phyloP scores from a whole-genome alignment of 2,888 invertebrate genomes.

The Drosophila pseudotalamancana region DNA sequence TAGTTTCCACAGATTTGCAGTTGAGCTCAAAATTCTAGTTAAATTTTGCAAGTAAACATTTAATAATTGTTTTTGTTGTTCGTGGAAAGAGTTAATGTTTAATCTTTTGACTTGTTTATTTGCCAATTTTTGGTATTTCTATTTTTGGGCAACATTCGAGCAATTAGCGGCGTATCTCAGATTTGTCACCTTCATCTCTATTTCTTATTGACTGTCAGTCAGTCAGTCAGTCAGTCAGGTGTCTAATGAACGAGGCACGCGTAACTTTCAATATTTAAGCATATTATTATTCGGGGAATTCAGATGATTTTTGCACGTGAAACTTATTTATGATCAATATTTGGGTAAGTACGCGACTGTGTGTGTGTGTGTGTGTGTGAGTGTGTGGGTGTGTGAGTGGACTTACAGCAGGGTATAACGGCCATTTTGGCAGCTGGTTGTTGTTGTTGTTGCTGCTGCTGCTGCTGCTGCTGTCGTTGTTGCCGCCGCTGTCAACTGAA shows the following conservation, averaged over 20 bases:
- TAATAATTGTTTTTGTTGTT: no score
- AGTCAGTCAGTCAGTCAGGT: not conserved
- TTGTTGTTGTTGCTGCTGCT: slow-evolving; percentile 10
- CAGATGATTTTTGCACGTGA: slow-evolving; percentile 47
- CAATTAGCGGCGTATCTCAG: slow-evolving; percentile 40
- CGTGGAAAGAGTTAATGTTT: no score
- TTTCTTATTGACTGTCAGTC: slow-evolving; percentile 14
- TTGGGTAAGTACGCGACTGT: slow-evolving; percentile 3
- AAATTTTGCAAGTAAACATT: no score
- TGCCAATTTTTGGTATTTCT: not conserved
- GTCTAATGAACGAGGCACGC: slow-evolving; percentile 54
- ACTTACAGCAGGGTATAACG: slow-evolving; percentile 70
- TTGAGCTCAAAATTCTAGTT: no score
- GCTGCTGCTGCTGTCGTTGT: not conserved
- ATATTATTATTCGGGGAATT: slow-evolving; percentile 34
- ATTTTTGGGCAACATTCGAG: slow-evolving; percentile 13
- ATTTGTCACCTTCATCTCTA: slow-evolving; percentile 25
- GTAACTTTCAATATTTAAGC: slow-evolving; percentile 49
- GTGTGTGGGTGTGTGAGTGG: slow-evolving; percentile 1
- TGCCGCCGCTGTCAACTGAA: slow-evolving; percentile 43
- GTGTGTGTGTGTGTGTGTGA: slow-evolving; percentile 4
- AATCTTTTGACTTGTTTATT: slow-evolving; percentile 1
- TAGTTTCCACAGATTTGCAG: no score
- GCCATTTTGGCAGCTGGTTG: slow-evolving; percentile 57
- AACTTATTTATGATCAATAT: slow-evolving; percentile 31